phyloP scores from a whole-genome alignment of 2,888 invertebrate species.

The Amiota communis region DNA sequence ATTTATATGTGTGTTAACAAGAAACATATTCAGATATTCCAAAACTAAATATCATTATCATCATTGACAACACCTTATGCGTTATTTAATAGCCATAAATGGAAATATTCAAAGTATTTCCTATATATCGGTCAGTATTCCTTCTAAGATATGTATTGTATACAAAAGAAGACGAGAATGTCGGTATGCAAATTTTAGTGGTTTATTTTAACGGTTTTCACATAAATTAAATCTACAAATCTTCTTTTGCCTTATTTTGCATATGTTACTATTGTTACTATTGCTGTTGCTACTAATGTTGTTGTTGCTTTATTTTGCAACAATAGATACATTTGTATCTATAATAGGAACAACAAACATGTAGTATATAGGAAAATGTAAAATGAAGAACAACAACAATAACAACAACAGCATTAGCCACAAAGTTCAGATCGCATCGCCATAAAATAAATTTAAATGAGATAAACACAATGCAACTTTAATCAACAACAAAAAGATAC shows the following conservation, averaged over 20 bases:
- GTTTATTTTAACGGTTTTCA: slow-evolving; percentile 43
- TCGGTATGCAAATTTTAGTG: slow-evolving; percentile 40
- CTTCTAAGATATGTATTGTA: background rate
- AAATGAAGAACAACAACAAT: slow-evolving; percentile 6
- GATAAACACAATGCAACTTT: slow-evolving; percentile 58
- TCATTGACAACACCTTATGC: too few relatives aligned
- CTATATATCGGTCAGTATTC: slow-evolving; percentile 12
- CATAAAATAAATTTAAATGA: slow-evolving; percentile 57
- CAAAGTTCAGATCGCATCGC: slow-evolving; percentile 63
- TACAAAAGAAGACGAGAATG: background rate
- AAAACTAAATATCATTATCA: too few relatives aligned
- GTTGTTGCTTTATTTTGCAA: slow-evolving; percentile 22
- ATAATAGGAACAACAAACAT: slow-evolving; percentile 37
- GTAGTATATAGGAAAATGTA: too few relatives aligned
- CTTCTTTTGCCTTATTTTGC: slow-evolving; percentile 42
- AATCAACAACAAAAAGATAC: slow-evolving; percentile 14
- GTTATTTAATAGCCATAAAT: too few relatives aligned
- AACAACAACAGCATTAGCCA: slow-evolving; percentile 26
- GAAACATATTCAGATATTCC: too few relatives aligned
- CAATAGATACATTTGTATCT: background rate
- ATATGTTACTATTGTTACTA: background rate
- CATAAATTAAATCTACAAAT: slow-evolving; percentile 59
- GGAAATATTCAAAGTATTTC: slow-evolving; percentile 7
- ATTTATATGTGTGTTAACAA: too few relatives aligned
- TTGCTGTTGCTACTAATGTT: background rate